A percentile compares a stretch with the other conserved stretches of the same genome.
phyloP scores from a whole-genome alignment of 2,888 invertebrate species.

The Drosophila subquinaria region DNA sequence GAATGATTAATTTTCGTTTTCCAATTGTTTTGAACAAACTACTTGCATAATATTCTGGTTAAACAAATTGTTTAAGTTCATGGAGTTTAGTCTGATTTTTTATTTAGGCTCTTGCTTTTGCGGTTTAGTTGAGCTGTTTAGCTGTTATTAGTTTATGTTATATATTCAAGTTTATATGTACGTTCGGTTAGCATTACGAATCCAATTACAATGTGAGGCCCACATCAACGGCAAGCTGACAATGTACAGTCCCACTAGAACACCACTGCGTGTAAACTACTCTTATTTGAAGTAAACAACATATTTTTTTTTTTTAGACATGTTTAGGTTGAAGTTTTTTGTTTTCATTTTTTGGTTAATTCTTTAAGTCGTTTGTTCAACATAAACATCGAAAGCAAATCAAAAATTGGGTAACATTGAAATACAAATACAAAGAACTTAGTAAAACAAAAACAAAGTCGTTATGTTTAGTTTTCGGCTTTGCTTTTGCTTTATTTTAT shows the following conservation, averaged over 20 bases:
- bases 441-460: conserved; percentile 44
- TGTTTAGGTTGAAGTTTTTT: conserved; percentile 38
- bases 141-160: conserved; percentile 52
- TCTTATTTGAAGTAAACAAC: conserved; percentile 85
- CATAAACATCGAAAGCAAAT: conserved; percentile 70
- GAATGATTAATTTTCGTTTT: conserved; percentile 32
- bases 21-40: conserved; percentile 80
- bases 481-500: conserved; percentile 33
- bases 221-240: conserved; percentile 90
- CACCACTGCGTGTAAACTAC: conserved; percentile 86
- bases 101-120: conserved; percentile 55
- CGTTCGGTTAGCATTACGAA: conserved; percentile 75
- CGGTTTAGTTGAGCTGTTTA: conserved; percentile 40
- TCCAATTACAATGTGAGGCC: conserved; percentile 86
- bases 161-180: conserved; percentile 53
- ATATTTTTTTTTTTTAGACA: conserved; percentile 45
- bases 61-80: conserved; percentile 76
- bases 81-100: conserved; percentile 69
- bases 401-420: conserved; percentile 63
- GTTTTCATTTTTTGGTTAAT: conserved; percentile 34
- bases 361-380: conserved; percentile 49
- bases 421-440: conserved; percentile 56
- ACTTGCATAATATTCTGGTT: conserved; percentile 85
- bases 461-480: conserved; percentile 47
- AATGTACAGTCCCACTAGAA: conserved; percentile 86